These are phyloP conservation scores for Physocephala rufipes DNA, from an alignment of 2,888 invertebrate species.

Conservation along the genomic window DNA sequence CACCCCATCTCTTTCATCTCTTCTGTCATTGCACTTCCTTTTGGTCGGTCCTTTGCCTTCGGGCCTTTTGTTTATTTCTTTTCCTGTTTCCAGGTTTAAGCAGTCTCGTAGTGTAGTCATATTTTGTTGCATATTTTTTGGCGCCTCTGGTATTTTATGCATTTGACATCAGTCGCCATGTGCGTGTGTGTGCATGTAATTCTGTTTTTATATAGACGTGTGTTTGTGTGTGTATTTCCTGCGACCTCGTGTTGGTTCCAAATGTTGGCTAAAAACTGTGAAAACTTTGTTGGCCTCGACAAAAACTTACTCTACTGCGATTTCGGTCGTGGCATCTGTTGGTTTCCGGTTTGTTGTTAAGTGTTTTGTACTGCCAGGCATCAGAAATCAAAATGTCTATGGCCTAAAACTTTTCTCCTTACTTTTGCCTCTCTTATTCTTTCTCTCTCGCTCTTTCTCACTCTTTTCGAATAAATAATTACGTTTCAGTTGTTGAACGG, in stretches of 20 bases:
- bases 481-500: no score
- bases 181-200: not conserved
- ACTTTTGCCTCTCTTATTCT: no score
- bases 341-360: constrained; percentile 12
- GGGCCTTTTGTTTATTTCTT: not conserved
- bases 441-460: not conserved
- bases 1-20: not conserved
- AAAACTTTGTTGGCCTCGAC: constrained; percentile 26
- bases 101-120: not conserved
- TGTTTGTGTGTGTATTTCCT: not conserved
- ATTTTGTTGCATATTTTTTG: constrained; percentile 19
- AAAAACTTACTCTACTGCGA: constrained; percentile 17
- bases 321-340: constrained; percentile 19
- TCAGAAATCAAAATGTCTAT: not conserved
- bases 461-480: no score
- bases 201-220: not conserved
- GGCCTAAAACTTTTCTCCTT: no score
- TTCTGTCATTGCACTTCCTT: not conserved
- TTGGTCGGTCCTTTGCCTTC: not conserved
- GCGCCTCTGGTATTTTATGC: constrained; percentile 10
- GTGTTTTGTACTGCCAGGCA: not conserved
- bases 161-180: constrained; percentile 10
- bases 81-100: not conserved
- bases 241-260: constrained; percentile 7
- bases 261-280: constrained; percentile 23